phyloP scores from a whole-genome alignment of 2,113 vertebrate species.

The Rhinopomastus cyanomelas region DNA sequence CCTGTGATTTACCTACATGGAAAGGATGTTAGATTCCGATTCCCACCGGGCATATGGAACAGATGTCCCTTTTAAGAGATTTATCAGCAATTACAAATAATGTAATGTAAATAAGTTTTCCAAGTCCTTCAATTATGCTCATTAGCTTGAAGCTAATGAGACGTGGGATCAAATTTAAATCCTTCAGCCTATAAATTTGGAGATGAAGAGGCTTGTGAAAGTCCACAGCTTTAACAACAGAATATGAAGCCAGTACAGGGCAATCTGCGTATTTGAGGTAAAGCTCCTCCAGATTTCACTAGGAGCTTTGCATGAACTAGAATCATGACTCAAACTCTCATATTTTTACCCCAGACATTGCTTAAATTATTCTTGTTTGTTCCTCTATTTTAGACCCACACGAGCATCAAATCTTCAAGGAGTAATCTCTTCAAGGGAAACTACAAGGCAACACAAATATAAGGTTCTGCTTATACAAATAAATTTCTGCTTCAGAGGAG shows the following conservation, averaged over 20 bases:
- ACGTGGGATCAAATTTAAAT: slow-evolving; percentile 28
- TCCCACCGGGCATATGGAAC: slow-evolving; percentile 18
- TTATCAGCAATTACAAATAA: slow-evolving; percentile 42
- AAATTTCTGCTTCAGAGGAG: neutral
- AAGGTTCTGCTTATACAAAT: too few relatives aligned
- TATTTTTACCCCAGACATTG: neutral
- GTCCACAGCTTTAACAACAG: neutral
- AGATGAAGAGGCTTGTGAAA: neutral
- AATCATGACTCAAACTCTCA: neutral
- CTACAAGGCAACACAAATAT: neutral
- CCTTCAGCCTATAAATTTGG: neutral
- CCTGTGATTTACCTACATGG: slow-evolving; percentile 37
- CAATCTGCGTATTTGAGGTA: neutral
- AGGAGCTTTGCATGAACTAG: neutral
- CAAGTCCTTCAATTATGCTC: slow-evolving; percentile 20
- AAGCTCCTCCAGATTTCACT: neutral
- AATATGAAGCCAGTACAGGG: neutral
- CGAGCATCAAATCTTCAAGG: neutral
- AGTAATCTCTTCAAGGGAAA: neutral
- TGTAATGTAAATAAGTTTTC: slow-evolving; percentile 38
- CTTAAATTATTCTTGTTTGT: neutral
- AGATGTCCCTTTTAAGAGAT: slow-evolving; percentile 46
- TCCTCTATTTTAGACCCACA: neutral
- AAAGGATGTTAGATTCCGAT: slow-evolving; percentile 28
- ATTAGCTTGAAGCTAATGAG: slow-evolving; percentile 38